Conservation (phyloP, 2,888 invertebrate species). For the Iselma pallidipennis region DNA sequence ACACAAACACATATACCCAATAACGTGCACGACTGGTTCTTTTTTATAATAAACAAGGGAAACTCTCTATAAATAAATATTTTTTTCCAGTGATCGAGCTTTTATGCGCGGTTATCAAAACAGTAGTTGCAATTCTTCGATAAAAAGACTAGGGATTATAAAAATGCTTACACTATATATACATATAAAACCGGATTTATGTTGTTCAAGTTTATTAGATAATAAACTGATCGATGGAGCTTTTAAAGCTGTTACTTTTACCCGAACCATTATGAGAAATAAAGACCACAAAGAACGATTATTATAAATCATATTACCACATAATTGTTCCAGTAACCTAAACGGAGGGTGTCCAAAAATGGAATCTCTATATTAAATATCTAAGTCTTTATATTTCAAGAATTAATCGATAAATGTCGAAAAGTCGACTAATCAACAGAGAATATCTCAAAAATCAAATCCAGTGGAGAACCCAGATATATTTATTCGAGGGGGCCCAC, state of each 20-base stretch:
- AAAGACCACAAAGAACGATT: neutral
- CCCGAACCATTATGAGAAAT: neutral
- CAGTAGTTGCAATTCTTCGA: neutral
- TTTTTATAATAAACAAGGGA: neutral
- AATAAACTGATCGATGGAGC: neutral
- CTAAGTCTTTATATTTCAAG: too few relatives aligned
- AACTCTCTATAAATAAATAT: too few relatives aligned
- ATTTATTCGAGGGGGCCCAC: too few relatives aligned
- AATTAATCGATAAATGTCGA: too few relatives aligned
- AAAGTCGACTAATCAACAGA: too few relatives aligned
- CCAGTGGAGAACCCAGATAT: too few relatives aligned
- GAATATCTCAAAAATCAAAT: too few relatives aligned
- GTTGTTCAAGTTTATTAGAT: neutral
- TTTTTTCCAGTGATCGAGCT: neutral
- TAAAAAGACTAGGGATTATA: neutral
- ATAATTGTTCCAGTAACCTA: neutral
- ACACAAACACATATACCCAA: too few relatives aligned
- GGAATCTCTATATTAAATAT: neutral
- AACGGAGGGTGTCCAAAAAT: neutral
- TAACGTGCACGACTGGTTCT: slow-evolving; percentile 17
- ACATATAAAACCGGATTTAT: neutral
- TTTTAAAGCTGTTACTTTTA: neutral
- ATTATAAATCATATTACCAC: neutral
- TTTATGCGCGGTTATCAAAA: neutral
- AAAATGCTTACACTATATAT: too few relatives aligned